A percentile compares a stretch with the other conserved stretches of the same genome.
phyloP scores from a whole-genome alignment of 1,140 invertebrate species.

The Cecropterus lyciades region DNA sequence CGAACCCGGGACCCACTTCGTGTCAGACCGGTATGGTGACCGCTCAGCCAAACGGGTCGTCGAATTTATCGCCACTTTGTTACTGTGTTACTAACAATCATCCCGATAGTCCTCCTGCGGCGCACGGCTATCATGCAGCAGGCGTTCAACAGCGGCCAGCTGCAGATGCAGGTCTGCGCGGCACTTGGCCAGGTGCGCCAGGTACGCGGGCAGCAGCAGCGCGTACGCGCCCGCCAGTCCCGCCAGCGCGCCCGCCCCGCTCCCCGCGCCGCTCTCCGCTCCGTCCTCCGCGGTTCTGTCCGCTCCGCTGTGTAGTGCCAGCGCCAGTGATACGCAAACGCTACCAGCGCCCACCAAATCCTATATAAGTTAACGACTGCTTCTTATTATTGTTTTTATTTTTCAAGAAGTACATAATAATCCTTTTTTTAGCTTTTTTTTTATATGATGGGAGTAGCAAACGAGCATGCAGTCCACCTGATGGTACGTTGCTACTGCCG shows the following conservation, averaged over 20 bases:
- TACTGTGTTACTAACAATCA: conserved; percentile 74
- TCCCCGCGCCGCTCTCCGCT: conserved; percentile 58
- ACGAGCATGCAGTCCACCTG: too few species aligned
- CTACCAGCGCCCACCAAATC: conserved; percentile 92
- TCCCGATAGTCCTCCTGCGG: conserved; percentile 85
- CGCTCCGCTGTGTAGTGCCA: conserved; percentile 85
- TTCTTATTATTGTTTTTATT: too few species aligned
- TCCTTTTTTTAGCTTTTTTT: too few species aligned
- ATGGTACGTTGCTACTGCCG: too few species aligned
- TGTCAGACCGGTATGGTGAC: too few species aligned
- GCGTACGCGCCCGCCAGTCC: conserved; percentile 92
- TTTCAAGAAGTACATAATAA: too few species aligned
- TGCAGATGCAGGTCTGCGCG: conserved; percentile 92
- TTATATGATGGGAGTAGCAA: too few species aligned
- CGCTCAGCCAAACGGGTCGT: too few species aligned
- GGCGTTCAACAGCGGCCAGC: conserved; percentile 90
- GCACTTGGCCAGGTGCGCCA: conserved; percentile 93
- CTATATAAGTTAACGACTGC: too few species aligned
- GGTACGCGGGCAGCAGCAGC: conserved; percentile 91
- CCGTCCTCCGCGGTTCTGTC: conserved; percentile 69
- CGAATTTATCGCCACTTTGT: too few species aligned
- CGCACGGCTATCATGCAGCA: conserved; percentile 86
- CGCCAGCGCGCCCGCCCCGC: conserved; percentile 84
- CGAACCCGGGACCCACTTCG: too few species aligned
- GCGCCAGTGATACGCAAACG: conserved; percentile 89